A percentile compares a stretch with the other conserved stretches of the same genome.
Evolutionary conservation across 1,140 invertebrate genomes (phyloP).

Genomic region (Achroia grisella): DNA sequence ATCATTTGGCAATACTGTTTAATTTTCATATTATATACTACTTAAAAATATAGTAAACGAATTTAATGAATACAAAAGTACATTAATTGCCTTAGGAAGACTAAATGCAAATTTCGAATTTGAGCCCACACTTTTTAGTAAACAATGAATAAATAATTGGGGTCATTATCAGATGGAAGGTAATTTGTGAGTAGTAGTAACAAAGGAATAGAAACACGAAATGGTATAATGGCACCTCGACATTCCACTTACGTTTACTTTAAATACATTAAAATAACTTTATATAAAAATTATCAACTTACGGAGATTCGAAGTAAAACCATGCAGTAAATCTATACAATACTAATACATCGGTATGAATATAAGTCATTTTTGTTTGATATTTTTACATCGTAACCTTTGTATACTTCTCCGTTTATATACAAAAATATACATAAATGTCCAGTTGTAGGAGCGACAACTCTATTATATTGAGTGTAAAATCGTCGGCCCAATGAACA

Average conservation of each 20-base stretch:
- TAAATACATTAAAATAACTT: conserved; percentile 58
- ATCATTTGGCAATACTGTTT: conserved; percentile 71
- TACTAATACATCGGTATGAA: conserved; percentile 38
- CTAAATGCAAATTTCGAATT: conserved; percentile 41
- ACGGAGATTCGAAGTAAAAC: conserved; percentile 62
- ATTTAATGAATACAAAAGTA: conserved; percentile 45
- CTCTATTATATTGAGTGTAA: conserved; percentile 13
- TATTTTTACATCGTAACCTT: conserved; percentile 59
- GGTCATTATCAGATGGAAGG: background rate
- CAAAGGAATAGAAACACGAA: conserved; percentile 40
- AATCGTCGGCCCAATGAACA: conserved; percentile 23
- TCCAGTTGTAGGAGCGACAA: conserved; percentile 31
- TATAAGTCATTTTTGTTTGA: conserved; percentile 30
- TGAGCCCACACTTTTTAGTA: conserved; percentile 26
- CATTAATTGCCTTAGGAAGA: conserved; percentile 56
- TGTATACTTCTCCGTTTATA: conserved; percentile 62
- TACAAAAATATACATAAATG: conserved; percentile 72
- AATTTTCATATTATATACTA: conserved; percentile 41
- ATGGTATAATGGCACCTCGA: conserved; percentile 67
- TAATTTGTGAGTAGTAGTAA: background rate
- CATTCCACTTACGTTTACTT: conserved; percentile 48
- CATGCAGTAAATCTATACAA: conserved; percentile 31
- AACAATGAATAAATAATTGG: conserved; percentile 1
- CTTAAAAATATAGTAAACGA: conserved; percentile 39
- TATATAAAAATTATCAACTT: conserved; percentile 68